A percentile compares a stretch with the other conserved stretches of the same genome.
phyloP scores from a whole-genome alignment of 2,888 invertebrate genomes.

The Spodoptera picta region DNA sequence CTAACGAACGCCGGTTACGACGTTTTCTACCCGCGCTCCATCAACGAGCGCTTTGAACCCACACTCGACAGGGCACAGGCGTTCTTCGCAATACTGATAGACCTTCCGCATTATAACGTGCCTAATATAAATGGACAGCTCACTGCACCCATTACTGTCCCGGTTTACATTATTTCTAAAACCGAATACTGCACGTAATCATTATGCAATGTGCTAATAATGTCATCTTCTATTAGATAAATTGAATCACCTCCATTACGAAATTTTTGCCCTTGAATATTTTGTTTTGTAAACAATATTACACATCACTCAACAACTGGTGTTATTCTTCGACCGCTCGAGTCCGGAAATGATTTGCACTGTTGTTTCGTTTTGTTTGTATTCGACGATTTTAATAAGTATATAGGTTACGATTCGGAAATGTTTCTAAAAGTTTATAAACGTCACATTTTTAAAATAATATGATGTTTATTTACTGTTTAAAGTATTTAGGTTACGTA shows the following conservation, averaged over 20 bases:
- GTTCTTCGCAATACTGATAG: conserved; percentile 75
- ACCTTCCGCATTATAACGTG: conserved; percentile 71
- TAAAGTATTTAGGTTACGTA: neutral
- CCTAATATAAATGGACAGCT: conserved; percentile 41
- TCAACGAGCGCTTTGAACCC: conserved; percentile 80
- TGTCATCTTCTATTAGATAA: conserved; percentile 10
- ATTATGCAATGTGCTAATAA: neutral
- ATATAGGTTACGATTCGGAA: neutral
- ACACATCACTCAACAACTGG: conserved; percentile 11
- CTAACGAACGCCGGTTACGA: conserved; percentile 58
- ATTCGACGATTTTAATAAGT: conserved; percentile 1
- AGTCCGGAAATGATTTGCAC: neutral
- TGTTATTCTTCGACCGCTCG: conserved; percentile 5
- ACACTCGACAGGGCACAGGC: conserved; percentile 70
- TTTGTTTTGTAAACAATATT: conserved; percentile 20
- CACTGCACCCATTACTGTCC: conserved; percentile 10
- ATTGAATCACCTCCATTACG: conserved; percentile 5
- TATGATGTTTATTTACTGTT: neutral
- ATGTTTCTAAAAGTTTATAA: neutral
- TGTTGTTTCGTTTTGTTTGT: conserved; percentile 1
- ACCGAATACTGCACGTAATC: conserved; percentile 3
- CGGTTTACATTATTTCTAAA: conserved; percentile 7
- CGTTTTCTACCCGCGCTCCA: conserved; percentile 60
- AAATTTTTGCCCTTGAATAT: conserved; percentile 16
- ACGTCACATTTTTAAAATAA: neutral